phyloP scores from a whole-genome alignment of 2,888 invertebrate genomes.

The Leptura quadrifasciata region DNA sequence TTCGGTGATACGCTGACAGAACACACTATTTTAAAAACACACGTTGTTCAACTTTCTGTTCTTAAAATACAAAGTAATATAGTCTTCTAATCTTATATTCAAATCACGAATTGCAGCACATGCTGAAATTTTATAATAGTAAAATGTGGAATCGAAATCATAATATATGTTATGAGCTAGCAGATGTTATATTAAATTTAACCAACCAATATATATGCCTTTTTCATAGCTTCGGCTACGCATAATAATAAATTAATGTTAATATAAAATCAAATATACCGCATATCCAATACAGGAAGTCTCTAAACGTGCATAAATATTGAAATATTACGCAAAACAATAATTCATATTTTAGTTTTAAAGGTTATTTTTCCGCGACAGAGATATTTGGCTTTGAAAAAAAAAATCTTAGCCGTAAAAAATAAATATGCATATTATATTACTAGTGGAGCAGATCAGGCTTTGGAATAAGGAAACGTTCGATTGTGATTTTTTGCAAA shows the following conservation, averaged over 20 bases:
- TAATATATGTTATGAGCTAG: conserved; percentile 1
- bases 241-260: neutral
- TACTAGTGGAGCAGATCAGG: too few species aligned
- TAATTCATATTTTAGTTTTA: too few species aligned
- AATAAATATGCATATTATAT: too few species aligned
- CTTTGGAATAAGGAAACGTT: too few species aligned
- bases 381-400: too few species aligned
- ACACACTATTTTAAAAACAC: neutral
- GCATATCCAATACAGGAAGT: too few species aligned
- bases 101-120: neutral
- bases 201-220: neutral
- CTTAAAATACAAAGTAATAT: neutral
- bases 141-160: neutral
- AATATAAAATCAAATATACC: neutral
- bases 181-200: conserved; percentile 7
- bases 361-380: too few species aligned
- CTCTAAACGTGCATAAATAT: too few species aligned
- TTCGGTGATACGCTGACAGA: too few species aligned
- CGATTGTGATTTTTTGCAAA: too few species aligned
- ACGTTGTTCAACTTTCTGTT: neutral
- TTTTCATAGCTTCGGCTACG: neutral
- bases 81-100: neutral
- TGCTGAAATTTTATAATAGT: neutral
- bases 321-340: too few species aligned
- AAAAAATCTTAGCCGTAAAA: too few species aligned